Conservation (phyloP, 2,113 vertebrate species). For the Nannospalax galili region DNA sequence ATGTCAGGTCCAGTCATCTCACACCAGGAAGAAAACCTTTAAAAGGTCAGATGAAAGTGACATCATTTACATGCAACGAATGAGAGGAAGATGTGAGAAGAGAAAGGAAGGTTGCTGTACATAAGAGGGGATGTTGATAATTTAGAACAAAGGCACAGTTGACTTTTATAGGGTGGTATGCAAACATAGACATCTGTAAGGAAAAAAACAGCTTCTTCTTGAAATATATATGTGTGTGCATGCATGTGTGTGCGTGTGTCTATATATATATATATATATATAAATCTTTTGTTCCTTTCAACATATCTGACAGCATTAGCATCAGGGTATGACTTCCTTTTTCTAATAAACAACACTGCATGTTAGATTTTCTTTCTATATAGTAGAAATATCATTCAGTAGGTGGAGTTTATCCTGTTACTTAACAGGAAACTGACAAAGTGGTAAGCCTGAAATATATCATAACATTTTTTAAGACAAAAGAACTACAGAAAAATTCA, state of each 20-base stretch:
- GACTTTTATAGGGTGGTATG: neutral
- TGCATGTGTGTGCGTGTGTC: too few species aligned
- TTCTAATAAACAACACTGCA: neutral
- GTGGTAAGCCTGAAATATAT: neutral
- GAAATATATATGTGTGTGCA: too few species aligned
- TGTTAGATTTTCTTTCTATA: neutral
- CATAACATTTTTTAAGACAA: neutral
- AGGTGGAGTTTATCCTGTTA: neutral
- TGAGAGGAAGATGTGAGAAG: neutral
- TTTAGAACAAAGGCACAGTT: neutral
- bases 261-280: neutral
- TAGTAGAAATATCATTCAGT: neutral
- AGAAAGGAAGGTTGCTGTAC: neutral
- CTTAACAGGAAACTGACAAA: neutral
- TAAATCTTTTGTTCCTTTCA: neutral
- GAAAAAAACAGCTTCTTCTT: neutral
- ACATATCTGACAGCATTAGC: neutral
- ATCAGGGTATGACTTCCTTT: too few species aligned
- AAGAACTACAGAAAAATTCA: neutral
- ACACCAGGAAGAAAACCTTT: neutral
- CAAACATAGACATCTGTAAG: neutral
- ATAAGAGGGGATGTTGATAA: neutral
- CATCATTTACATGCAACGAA: neutral
- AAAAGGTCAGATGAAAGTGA: neutral
- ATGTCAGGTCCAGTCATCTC: neutral